These are phyloP conservation scores for Anthopleura xanthogrammica DNA, from an alignment of 92 coral and sea anemone species.

Conservation along the genomic window DNA sequence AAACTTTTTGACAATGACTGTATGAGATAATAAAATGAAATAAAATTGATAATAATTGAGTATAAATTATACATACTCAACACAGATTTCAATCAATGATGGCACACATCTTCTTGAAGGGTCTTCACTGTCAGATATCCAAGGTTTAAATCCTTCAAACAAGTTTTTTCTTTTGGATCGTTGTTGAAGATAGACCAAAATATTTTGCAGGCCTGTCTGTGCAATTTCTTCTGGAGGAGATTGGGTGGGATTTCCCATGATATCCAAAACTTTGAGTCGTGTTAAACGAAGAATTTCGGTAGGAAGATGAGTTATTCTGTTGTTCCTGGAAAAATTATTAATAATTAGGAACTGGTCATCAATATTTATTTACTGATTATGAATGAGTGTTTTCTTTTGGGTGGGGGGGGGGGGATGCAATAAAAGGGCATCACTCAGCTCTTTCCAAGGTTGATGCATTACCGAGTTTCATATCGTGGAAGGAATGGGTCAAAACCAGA, in stretches of 20 bases:
- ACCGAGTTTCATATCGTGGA: too few species aligned
- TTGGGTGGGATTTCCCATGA: constrained; percentile 20
- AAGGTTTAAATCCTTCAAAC: constrained; percentile 16
- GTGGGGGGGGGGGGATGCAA: too few species aligned
- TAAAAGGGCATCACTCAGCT: too few species aligned
- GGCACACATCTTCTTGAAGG: neutral
- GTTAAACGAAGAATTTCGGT: constrained; percentile 33
- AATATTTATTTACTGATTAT: too few species aligned
- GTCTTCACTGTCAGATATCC: neutral
- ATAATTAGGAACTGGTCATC: too few species aligned
- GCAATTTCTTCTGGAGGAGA: neutral
- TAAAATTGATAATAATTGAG: too few species aligned
- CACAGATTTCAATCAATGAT: neutral
- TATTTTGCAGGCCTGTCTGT: neutral
- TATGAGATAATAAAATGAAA: too few species aligned
- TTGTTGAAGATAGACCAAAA: constrained; percentile 25
- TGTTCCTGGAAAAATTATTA: constrained; percentile 19
- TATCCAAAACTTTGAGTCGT: constrained; percentile 17
- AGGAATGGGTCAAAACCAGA: too few species aligned
- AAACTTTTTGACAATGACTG: too few species aligned
- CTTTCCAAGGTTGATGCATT: too few species aligned
- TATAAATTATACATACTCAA: neutral
- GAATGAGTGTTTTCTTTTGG: too few species aligned
- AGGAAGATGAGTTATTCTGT: constrained; percentile 29
- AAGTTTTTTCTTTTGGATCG: constrained; percentile 30